phyloP scores from a whole-genome alignment of 2,888 invertebrate species.

The Chydorus sphaericus region DNA sequence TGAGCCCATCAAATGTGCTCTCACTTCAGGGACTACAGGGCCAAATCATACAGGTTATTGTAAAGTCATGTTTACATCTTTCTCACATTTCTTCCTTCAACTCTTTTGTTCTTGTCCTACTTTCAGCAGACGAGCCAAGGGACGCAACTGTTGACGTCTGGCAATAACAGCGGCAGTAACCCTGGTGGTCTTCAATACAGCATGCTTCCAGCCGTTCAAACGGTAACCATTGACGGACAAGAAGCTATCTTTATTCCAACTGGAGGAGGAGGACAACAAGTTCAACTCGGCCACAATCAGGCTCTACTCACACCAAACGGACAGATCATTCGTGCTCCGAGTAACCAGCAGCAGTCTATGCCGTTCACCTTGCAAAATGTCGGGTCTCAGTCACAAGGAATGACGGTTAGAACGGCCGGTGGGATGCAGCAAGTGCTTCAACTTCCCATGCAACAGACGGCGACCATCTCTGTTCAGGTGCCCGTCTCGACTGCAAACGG shows the following conservation, averaged over 20 bases:
- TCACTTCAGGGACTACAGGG: constrained; percentile 37
- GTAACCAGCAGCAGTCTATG: constrained; percentile 21
- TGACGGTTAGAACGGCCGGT: constrained; percentile 44
- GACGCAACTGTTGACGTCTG: constrained; percentile 3
- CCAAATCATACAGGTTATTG: constrained; percentile 35
- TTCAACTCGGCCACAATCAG: constrained; percentile 32
- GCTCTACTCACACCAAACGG: constrained; percentile 41
- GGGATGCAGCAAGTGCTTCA: constrained; percentile 41
- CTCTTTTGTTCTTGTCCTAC: no score
- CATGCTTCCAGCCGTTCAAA: constrained; percentile 48
- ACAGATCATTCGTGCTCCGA: constrained; percentile 60
- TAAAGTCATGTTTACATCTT: constrained; percentile 17
- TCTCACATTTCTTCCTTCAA: neutral
- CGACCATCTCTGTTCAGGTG: constrained; percentile 67
- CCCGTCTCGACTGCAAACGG: constrained; percentile 73
- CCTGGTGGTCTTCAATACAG: constrained; percentile 30
- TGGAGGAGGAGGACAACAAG: constrained; percentile 32
- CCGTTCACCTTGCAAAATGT: constrained; percentile 45
- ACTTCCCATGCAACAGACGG: constrained; percentile 53
- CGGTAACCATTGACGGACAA: constrained; percentile 82
- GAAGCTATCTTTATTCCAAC: constrained; percentile 84
- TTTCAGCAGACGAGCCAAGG: constrained; percentile 1
- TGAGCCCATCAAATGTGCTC: constrained; percentile 26
- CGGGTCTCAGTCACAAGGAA: constrained; percentile 43
- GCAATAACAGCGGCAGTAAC: neutral